A percentile compares a stretch with the other conserved stretches of the same genome.
phyloP scores from a whole-genome alignment of 2,888 invertebrate species.

The Amaurobius ferox region DNA sequence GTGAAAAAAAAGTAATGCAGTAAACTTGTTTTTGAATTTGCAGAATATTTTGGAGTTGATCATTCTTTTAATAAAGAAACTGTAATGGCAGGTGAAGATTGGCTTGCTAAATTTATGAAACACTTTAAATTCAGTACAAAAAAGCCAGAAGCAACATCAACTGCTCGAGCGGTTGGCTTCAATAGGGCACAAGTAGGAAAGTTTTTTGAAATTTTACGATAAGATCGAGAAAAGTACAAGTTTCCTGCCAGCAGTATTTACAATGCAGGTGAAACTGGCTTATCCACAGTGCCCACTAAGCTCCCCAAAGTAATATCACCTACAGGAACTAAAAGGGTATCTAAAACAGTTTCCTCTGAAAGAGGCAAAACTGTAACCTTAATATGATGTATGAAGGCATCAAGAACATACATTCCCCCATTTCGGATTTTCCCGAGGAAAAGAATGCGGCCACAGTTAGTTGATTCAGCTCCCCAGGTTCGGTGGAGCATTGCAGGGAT shows the following conservation, averaged over 20 bases:
- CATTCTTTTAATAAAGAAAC: slow-evolving; percentile 6
- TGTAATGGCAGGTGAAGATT: slow-evolving; percentile 1
- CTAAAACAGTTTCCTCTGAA: background rate
- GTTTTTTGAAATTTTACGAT: background rate
- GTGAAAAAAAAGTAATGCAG: background rate
- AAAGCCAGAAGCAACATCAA: no score
- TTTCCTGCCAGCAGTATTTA: no score
- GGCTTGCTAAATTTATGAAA: slow-evolving; percentile 8
- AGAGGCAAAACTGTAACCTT: background rate
- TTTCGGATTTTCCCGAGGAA: background rate
- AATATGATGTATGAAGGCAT: background rate
- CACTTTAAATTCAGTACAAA: background rate
- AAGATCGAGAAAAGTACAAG: background rate
- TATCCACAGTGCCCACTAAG: slow-evolving; percentile 12
- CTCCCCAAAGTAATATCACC: background rate
- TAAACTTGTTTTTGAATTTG: slow-evolving; percentile 4
- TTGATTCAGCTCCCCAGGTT: no score
- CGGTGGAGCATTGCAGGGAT: background rate
- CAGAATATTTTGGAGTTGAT: background rate
- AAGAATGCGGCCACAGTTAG: no score
- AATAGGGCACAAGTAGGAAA: background rate
- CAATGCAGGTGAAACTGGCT: slow-evolving; percentile 6
- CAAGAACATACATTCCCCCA: background rate
- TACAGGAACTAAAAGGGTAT: slow-evolving; percentile 8
- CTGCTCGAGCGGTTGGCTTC: background rate